Base-by-base conservation (phyloP, 53 echinoderm and acorn worm species). In the Patiria pectinifera region DNA sequence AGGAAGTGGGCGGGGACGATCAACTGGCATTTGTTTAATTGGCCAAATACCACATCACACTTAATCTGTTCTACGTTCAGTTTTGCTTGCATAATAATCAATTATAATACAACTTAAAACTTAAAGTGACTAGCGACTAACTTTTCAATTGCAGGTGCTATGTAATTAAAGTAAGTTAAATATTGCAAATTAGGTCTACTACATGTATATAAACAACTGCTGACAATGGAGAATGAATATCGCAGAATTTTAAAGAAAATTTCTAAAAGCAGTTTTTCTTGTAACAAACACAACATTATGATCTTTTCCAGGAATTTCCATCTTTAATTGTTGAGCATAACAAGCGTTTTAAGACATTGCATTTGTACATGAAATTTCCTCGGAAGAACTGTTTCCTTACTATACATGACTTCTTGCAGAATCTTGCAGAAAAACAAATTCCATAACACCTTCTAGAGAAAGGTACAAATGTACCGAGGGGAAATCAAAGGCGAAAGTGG, bases 31-130 rank as follows among this genome's bases (percentile, higher is more conserved):
- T 35, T 35, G 0, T 35, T 35, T 35, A 35, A 35, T 35, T 35
- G 35, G 35, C 35, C 35, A 35, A 35, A 53, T 53, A 53, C 58
- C 59, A 82, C 24, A 82, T 15, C 23, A 82, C 82, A 24, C 82
- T 4, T 14, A 53, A 62, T 43, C 84, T 84, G 45, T 63, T 84
- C 84, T 84, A 84, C 62, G 53, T 62, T 62, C 45, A 35, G 82
- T 82, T 59, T 82, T 82, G 82, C 82, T 82, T 82, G 82, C 82
- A 82, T 82, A 82, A 46, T 59, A 58, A 9, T 82, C 53, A 78
- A 78, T 46, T 15, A 45, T 46, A 10, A 11, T n/a, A 23, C 5
- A 53, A 53, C 53, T 53, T 53, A 5, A 53, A 53, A 53, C 8
- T 53, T 5, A 1, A 5, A 6, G 53, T 53, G 53, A 5, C 8